These are phyloP conservation scores for Cercopithecus hamlyni DNA, from an alignment of 2,797 vertebrate genomes.

Conservation along the genomic window DNA sequence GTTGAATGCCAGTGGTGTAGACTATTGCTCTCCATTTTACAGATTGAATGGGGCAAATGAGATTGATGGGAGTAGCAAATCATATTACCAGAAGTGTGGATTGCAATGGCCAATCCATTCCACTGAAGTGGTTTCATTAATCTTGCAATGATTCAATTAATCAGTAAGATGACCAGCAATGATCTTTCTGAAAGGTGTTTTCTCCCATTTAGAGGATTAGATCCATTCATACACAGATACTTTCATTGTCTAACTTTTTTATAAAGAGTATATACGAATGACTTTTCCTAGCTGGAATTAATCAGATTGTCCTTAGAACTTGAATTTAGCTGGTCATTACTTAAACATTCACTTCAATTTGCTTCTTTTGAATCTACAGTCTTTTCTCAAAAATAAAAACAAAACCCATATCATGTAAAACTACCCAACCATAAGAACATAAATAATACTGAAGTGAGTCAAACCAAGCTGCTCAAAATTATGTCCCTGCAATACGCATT, in stretches of 20 bases:
- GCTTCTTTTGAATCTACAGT: background rate
- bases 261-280: background rate
- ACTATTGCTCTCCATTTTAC: background rate
- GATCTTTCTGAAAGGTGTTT: background rate
- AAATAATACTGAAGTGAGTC: background rate
- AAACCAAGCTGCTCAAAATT: background rate
- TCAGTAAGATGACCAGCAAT: background rate
- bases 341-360: background rate
- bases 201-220: background rate
- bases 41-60: background rate
- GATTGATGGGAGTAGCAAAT: background rate
- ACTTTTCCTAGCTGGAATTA: background rate
- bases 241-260: background rate
- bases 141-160: background rate
- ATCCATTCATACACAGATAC: background rate
- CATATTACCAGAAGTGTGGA: background rate
- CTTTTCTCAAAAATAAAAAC: constrained; percentile 14
- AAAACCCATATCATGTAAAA: constrained; percentile 25
- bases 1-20: background rate
- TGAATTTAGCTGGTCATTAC: background rate
- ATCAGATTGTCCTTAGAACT: background rate
- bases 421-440: background rate
- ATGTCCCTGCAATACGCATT: background rate
- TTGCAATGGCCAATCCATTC: background rate
- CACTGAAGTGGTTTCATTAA: background rate